Percentiles rank a stretch among this genome's conserved stretches.
Conservation (phyloP, 1,140 invertebrate species). For the Brachionus plicatilis region DNA sequence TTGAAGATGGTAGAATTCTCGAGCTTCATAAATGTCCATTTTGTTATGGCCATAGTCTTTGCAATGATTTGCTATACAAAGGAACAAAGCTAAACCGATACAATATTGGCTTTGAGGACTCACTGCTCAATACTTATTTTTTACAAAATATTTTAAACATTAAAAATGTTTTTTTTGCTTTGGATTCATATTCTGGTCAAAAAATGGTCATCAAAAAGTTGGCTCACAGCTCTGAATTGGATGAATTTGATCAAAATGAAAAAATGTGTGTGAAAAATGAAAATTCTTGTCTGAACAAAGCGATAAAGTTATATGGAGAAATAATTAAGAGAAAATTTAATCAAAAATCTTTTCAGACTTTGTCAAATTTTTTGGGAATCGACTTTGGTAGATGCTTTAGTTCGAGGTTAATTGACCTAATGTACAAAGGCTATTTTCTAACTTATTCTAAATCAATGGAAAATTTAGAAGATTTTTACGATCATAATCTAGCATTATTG, state of each 20-base stretch:
- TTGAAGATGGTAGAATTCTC: not conserved
- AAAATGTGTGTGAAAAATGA: not conserved
- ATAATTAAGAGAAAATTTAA: not conserved
- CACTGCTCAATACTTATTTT: not conserved
- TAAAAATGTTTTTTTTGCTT: slow-evolving; percentile 41
- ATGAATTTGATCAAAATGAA: not conserved
- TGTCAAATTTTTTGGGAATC: not conserved
- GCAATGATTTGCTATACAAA: not conserved
- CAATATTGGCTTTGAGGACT: not conserved
- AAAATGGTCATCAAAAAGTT: slow-evolving; percentile 30
- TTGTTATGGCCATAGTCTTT: slow-evolving; percentile 9
- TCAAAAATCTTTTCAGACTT: not conserved
- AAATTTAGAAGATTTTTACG: not conserved
- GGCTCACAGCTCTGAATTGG: slow-evolving; percentile 1
- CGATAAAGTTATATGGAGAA: not conserved
- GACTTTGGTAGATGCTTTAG: not conserved
- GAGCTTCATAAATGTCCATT: slow-evolving; percentile 28
- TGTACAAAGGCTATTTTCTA: not conserved
- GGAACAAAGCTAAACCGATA: not conserved
- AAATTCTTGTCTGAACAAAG: not conserved
- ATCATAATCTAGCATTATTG: not conserved
- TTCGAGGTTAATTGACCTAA: not conserved
- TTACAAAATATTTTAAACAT: slow-evolving; percentile 24
- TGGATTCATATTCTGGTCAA: not conserved
- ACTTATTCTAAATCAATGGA: not conserved